These are phyloP conservation scores for Aphelenchoides bicaudatus DNA, from an alignment of 2,888 invertebrate genomes.

Conservation along the genomic window DNA sequence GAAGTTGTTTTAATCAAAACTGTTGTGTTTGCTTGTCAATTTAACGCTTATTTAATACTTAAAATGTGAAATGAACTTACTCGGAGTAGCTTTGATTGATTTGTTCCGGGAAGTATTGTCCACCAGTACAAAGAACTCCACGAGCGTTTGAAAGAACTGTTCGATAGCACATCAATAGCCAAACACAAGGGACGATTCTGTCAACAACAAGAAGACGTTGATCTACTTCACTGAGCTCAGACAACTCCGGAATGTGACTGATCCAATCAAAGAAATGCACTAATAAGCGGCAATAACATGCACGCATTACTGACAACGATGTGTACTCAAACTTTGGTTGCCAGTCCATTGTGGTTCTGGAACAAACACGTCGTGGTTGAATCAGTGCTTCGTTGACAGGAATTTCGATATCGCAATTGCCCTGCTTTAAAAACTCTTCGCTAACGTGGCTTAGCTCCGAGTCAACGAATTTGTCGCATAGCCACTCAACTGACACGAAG, in stretches of 20 bases:
- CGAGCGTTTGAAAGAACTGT: conserved; percentile 14
- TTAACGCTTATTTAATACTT: no score
- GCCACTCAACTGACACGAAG: conserved; percentile 27
- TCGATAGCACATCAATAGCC: conserved; percentile 22
- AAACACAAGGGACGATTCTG: conserved; percentile 27
- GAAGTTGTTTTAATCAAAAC: not conserved
- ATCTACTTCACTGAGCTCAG: conserved; percentile 22
- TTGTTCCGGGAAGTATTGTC: conserved; percentile 23
- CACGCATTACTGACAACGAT: conserved; percentile 13
- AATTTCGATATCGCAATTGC: conserved; percentile 12
- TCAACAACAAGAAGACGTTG: conserved; percentile 25
- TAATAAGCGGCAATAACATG: conserved; percentile 27
- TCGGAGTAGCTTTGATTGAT: conserved; percentile 4
- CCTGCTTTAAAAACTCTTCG: conserved; percentile 12
- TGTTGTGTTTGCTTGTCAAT: no score
- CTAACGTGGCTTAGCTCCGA: conserved; percentile 20
- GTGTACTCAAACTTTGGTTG: conserved; percentile 19
- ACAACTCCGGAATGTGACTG: conserved; percentile 29
- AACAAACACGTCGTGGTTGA: conserved; percentile 16
- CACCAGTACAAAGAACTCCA: conserved; percentile 24
- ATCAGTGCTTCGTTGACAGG: conserved; percentile 13
- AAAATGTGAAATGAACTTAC: not conserved
- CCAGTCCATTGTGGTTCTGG: conserved; percentile 14
- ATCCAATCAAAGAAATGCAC: conserved; percentile 32
- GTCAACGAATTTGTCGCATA: conserved; percentile 21